Percentiles rank a stretch among this genome's conserved stretches.
Evolutionary conservation across 2,113 vertebrate species (phyloP).

Genomic region (Takifugu flavidus): DNA sequence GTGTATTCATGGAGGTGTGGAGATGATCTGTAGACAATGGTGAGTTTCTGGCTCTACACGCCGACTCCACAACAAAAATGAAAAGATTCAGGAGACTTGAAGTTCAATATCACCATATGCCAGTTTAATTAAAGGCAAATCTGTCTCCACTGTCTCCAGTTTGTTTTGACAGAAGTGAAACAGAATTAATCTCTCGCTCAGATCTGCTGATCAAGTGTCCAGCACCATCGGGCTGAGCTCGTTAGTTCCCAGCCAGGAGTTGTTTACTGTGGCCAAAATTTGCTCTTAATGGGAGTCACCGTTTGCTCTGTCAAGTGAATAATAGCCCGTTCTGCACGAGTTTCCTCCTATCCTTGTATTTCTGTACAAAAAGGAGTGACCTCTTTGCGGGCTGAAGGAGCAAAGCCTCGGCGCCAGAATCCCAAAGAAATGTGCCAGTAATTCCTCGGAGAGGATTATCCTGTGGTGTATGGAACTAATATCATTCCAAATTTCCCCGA

Average conservation of each 20-base stretch:
- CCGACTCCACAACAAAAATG: no score
- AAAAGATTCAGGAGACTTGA: no score
- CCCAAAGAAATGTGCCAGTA: constrained; percentile 66
- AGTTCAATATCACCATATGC: no score
- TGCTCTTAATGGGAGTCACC: constrained; percentile 41
- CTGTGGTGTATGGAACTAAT: constrained; percentile 65
- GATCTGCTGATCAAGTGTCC: no score
- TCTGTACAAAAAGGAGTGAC: constrained; percentile 51
- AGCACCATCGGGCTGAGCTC: not conserved
- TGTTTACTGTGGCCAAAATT: constrained; percentile 52
- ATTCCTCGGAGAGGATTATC: constrained; percentile 67
- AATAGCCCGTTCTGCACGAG: constrained; percentile 36
- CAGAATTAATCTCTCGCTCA: no score
- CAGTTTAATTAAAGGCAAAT: no score
- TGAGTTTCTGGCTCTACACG: no score
- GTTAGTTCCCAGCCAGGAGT: constrained; percentile 16
- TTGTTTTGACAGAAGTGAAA: not conserved
- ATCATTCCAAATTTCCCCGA: constrained; percentile 59
- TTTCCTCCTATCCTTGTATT: constrained; percentile 5
- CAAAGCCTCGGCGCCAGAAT: constrained; percentile 51
- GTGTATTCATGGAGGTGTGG: no score
- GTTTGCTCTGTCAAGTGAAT: constrained; percentile 51
- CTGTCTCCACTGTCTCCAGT: not conserved
- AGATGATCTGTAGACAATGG: no score
- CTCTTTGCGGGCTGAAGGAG: constrained; percentile 61